phyloP scores from a whole-genome alignment of 2,888 invertebrate species.

The Hydriomena furcata region DNA sequence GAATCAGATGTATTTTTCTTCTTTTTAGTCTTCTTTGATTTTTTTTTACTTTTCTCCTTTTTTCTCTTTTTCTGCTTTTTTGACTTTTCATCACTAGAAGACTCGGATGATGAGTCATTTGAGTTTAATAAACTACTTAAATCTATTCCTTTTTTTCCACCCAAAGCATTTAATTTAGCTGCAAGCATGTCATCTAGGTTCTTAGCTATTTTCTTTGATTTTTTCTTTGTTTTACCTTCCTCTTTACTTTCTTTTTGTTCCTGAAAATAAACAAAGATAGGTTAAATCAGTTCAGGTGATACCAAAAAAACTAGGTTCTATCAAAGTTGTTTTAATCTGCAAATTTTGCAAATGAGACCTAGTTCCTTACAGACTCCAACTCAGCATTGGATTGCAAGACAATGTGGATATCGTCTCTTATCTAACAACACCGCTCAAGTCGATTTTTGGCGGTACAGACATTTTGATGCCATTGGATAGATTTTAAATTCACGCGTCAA shows the following conservation, averaged over 20 bases:
- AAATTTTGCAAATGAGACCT: too few species aligned
- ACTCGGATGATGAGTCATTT: conserved; percentile 59
- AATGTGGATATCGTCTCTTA: too few species aligned
- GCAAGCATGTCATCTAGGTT: conserved; percentile 88
- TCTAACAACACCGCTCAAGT: too few species aligned
- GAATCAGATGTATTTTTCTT: conserved; percentile 34
- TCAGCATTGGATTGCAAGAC: too few species aligned
- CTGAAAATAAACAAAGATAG: conserved; percentile 43
- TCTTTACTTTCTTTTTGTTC: conserved; percentile 69
- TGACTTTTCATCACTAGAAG: conserved; percentile 44
- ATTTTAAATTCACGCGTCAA: too few species aligned
- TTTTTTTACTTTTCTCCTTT: conserved; percentile 57
- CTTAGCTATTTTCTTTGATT: conserved; percentile 67
- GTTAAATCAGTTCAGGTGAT: background rate
- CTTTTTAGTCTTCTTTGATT: conserved; percentile 35
- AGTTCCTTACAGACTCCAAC: too few species aligned
- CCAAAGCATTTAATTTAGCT: conserved; percentile 87
- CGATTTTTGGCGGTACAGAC: too few species aligned
- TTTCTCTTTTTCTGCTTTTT: conserved; percentile 48
- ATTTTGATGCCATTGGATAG: too few species aligned
- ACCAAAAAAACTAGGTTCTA: background rate
- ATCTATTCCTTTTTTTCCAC: conserved; percentile 65
- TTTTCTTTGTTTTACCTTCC: conserved; percentile 77
- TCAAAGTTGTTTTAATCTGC: too few species aligned
- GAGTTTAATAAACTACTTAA: conserved; percentile 65